Evolutionary conservation across 2,797 vertebrate genomes (phyloP), one percentile per base, ranked within the genome.

Genomic region (Pempheris klunzingeri): DNA sequence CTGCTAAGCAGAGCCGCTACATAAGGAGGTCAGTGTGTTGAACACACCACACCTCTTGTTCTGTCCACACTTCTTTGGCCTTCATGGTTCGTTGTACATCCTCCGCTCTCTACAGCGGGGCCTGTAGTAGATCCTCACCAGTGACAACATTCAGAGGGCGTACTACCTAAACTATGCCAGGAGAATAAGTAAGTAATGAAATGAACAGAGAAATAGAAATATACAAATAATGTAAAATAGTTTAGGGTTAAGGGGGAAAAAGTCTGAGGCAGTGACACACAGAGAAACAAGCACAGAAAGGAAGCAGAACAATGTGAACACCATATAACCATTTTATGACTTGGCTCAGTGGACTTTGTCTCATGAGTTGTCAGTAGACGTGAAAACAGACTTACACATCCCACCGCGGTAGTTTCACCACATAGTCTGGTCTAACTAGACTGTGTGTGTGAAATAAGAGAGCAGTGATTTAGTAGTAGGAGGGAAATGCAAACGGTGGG

Each of bases 11-110:
- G 49, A 55, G 41, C 65, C n/a, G 64, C 59, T 32, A 2, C 79
- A 92, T 77, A 91, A 88, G 80, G 84, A 83, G 72, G 30, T 74
- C 78, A 87, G 84, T 92, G 90, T 93, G 83, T 66, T 75, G 46
- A 70, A 74, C 64, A 69, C 69, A 54, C 83, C 71, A 36, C 87
- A 63, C 83, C 68, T 72, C 71, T 66, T 67, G 52, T 59, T 49
- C 49, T 69, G 71, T 77, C 64, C 61, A 68, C 13, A 69, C n/a
- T 18, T 44, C 15, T 34, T 30, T 28, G 5, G 36, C 39, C 7
- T 39, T 39, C 9, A 0, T 36, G 49, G 28, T 28, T 50, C 49
- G 13, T 64, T 72, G 22, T 49, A 50, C 63, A 61, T 68, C 46
- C 28, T 52, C 26, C 28, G 18, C 80, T 24, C 15, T 67, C 36